These are phyloP conservation scores for Brenthis daphne DNA, from an alignment of 2,888 invertebrate species.

Conservation along the genomic window DNA sequence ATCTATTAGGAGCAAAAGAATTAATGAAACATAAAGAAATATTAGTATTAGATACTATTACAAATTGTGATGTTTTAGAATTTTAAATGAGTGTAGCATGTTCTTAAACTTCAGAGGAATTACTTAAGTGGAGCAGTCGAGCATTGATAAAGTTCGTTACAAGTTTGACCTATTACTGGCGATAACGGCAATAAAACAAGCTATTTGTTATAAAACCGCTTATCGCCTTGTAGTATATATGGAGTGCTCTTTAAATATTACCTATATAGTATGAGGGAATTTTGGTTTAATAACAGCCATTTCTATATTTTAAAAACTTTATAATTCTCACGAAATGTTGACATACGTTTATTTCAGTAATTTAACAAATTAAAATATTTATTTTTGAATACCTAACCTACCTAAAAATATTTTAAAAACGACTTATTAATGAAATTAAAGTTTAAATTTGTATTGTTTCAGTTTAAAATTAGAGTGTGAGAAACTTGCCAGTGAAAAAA, in stretches of 20 bases:
- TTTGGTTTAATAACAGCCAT: constrained; percentile 37
- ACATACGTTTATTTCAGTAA: no score
- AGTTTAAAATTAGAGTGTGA: constrained; percentile 94
- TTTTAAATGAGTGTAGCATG: constrained; percentile 17
- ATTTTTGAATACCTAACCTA: background rate
- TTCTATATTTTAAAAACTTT: background rate
- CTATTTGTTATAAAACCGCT: constrained; percentile 56
- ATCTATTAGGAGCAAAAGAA: constrained; percentile 8
- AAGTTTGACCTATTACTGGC: constrained; percentile 56
- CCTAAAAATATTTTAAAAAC: background rate
- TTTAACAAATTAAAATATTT: background rate
- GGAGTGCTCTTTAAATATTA: constrained; percentile 58
- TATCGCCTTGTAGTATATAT: constrained; percentile 57
- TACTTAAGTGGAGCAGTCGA: constrained; percentile 38
- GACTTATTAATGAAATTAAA: constrained; percentile 8
- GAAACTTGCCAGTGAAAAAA: constrained; percentile 93
- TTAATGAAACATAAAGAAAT: background rate
- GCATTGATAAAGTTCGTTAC: constrained; percentile 62
- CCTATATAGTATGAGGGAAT: constrained; percentile 21
- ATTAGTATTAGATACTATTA: no score
- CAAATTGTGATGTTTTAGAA: constrained; percentile 1
- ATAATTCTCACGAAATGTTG: background rate
- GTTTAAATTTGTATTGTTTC: constrained; percentile 64
- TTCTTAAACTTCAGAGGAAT: constrained; percentile 21
- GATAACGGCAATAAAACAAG: constrained; percentile 53